Conservation (phyloP, 23 tunicate species). For the Clavelina lepadiformis region DNA sequence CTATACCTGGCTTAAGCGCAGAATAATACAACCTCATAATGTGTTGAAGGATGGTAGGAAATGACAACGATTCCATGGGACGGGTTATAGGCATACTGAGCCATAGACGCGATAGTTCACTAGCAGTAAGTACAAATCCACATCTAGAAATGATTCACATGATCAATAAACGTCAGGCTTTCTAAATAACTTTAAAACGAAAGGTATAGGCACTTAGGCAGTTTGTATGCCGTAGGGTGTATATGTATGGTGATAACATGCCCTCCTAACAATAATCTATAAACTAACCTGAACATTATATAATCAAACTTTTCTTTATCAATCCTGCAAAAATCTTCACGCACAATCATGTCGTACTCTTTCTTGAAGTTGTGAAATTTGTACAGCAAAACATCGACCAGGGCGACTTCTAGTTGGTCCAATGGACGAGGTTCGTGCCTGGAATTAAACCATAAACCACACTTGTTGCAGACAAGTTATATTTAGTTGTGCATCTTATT, state of each 20-base stretch:
- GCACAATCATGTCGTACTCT: constrained; percentile 75
- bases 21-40: constrained; percentile 67
- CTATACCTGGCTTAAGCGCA: constrained; percentile 46
- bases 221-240: too few relatives aligned
- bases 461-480: too few relatives aligned
- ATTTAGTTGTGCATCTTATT: too few relatives aligned
- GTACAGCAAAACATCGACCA: constrained; percentile 73
- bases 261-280: too few relatives aligned
- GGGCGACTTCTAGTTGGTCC: constrained; percentile 63
- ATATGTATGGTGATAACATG: too few relatives aligned
- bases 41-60: constrained; percentile 71
- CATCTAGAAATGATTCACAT: too few relatives aligned
- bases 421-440: constrained; percentile 90
- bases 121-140: constrained; percentile 82
- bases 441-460: background rate
- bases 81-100: constrained; percentile 86
- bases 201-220: too few relatives aligned
- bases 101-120: constrained; percentile 78
- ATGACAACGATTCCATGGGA: constrained; percentile 83
- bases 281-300: constrained; percentile 53
- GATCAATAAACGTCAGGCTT: too few relatives aligned
- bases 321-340: constrained; percentile 82
- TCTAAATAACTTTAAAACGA: too few relatives aligned
- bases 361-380: constrained; percentile 78
- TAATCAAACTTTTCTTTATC: constrained; percentile 92